These are phyloP conservation scores for Distichodus sexfasciatus DNA, from an alignment of 2,797 vertebrate genomes.

Conservation along the genomic window DNA sequence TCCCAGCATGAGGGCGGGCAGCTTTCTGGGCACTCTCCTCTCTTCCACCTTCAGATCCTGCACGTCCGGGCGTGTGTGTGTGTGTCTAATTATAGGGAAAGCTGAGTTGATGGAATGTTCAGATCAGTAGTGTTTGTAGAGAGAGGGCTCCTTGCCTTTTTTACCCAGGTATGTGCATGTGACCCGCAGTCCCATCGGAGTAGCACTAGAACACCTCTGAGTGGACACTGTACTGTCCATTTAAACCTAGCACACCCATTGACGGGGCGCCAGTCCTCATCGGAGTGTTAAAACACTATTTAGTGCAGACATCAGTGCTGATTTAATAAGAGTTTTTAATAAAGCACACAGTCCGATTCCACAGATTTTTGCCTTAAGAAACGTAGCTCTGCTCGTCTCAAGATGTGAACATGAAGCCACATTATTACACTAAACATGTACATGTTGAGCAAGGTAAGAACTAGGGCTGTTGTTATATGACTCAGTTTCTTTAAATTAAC, in stretches of 20 bases:
- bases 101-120: slow-evolving; percentile 16
- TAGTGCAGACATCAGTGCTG: not conserved
- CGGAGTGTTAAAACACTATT: not conserved
- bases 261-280: not conserved
- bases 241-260: not conserved
- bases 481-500: too few species aligned
- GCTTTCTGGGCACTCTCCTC: not conserved
- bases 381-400: too few species aligned
- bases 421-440: too few species aligned
- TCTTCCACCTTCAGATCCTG: slow-evolving; percentile 1
- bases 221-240: slow-evolving; percentile 34
- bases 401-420: too few species aligned
- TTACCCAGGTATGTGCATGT: slow-evolving; percentile 68
- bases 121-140: slow-evolving; percentile 8
- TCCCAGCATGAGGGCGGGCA: slow-evolving; percentile 13
- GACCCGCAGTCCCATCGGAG: slow-evolving; percentile 57
- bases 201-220: too few species aligned
- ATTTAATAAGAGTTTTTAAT: too few species aligned
- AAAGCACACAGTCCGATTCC: too few species aligned
- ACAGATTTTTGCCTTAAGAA: too few species aligned
- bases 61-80: not conserved
- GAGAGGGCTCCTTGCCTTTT: slow-evolving; percentile 61
- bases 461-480: too few species aligned
- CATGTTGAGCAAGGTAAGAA: too few species aligned
- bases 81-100: slow-evolving; percentile 38